Percentiles rank a stretch among this genome's conserved stretches.
These are phyloP conservation scores for Phania funesta DNA, from an alignment of 2,888 invertebrate species.

Conservation along the genomic window DNA sequence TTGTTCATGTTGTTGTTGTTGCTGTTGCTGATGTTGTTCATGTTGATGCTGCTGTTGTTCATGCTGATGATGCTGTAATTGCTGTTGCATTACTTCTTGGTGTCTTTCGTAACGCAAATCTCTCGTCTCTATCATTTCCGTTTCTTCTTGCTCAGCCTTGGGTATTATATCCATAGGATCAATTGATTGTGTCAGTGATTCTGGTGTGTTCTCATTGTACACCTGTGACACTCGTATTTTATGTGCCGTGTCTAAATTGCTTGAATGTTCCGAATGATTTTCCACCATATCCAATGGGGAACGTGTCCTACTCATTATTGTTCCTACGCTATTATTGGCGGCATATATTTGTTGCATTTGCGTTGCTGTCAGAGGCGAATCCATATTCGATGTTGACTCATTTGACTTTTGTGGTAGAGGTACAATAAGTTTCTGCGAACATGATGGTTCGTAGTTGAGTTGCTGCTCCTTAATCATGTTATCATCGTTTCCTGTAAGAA, in stretches of 20 bases:
- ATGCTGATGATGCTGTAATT: constrained; percentile 66
- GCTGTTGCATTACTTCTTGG: constrained; percentile 66
- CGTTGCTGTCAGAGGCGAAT: constrained; percentile 53
- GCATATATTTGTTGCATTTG: constrained; percentile 60
- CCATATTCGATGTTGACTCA: constrained; percentile 68
- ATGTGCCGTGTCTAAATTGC: constrained; percentile 57
- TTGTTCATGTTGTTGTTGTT: constrained; percentile 69
- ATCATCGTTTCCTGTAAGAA: constrained; percentile 75
- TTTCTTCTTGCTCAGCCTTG: constrained; percentile 74
- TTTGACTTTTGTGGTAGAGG: constrained; percentile 73
- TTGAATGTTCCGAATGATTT: constrained; percentile 59
- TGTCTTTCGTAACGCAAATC: constrained; percentile 69
- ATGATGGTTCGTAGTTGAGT: constrained; percentile 74
- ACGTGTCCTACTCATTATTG: constrained; percentile 56
- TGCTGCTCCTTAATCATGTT: constrained; percentile 65
- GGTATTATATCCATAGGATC: constrained; percentile 78
- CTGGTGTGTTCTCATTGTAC: constrained; percentile 72
- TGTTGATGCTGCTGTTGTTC: constrained; percentile 62
- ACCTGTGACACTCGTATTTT: constrained; percentile 65
- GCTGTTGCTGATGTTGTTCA: constrained; percentile 63
- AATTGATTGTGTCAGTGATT: constrained; percentile 76
- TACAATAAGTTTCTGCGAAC: constrained; percentile 62
- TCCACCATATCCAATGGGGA: constrained; percentile 71
- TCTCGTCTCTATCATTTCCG: constrained; percentile 68
- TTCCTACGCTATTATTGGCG: constrained; percentile 67